A percentile compares a stretch with the other conserved stretches of the same genome.
Evolutionary conservation across 2,797 vertebrate species (phyloP).

Genomic region (Arvicola amphibius): DNA sequence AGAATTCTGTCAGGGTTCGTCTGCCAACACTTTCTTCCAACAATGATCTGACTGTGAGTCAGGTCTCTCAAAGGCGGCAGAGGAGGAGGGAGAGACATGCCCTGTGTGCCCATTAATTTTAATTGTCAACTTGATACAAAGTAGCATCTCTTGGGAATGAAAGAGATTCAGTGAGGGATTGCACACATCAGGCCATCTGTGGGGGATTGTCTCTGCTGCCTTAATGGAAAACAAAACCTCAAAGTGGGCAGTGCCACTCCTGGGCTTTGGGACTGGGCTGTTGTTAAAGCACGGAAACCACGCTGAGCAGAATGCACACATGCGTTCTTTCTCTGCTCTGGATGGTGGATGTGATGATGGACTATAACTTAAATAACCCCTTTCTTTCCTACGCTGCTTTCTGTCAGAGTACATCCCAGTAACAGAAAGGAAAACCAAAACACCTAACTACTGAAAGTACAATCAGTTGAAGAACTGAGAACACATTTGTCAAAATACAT

Average conservation of each 20-base stretch:
- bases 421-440: neutral
- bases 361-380: neutral
- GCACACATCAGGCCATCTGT: neutral
- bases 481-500: neutral
- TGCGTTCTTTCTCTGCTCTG: no score
- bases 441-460: neutral
- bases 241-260: neutral
- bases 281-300: neutral
- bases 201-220: neutral
- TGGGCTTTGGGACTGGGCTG: neutral
- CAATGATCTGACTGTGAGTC: neutral
- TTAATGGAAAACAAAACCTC: neutral
- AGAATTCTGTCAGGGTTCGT: neutral
- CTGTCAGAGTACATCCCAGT: neutral
- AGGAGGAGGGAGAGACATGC: neutral
- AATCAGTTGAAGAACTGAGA: neutral
- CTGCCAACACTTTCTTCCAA: neutral
- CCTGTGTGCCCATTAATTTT: neutral
- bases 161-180: neutral
- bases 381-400: neutral
- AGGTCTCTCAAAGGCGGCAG: neutral
- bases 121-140: neutral
- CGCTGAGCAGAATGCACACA: neutral
- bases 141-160: neutral
- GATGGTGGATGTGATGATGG: neutral